Evolutionary conservation across 2,888 invertebrate genomes (phyloP), one percentile per base, ranked within the genome.

Genomic region (Lysandra coridon): DNA sequence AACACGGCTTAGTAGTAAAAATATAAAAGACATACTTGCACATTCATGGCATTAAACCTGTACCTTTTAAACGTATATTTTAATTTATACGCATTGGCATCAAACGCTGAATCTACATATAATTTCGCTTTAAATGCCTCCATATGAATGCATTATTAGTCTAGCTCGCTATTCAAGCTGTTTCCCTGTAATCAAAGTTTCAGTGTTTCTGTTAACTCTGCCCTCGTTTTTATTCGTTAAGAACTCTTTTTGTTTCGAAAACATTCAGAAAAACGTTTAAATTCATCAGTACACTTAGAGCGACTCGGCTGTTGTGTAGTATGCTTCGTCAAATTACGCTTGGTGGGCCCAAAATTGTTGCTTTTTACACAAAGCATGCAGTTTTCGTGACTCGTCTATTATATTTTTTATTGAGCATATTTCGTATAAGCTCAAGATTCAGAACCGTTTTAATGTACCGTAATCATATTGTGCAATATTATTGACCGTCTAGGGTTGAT

Each of bases 211-310:
- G 30, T 69, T 33, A 69, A 37, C 23, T 33, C 33, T 69, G 33
- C 33, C 33, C 69, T 37, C 69, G 69, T 69, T 69, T 69, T 69
- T 69, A 69, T 69, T 69, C 33, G 69, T 37, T 37, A 37, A 33
- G 33, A 69, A 69, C 69, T 37, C 33, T 33, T 37, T 69, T 69
- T 69, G 69, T 69, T 69, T 37, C 14, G 5, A 37, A 6, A 69
- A 37, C 69, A 17, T 69, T 69, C 69, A 30, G 33, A 4, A 69
- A 64, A 69, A 69, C 33, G 69, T 69, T 69, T 69, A 69, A 69
- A 69, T 69, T 69, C 69, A 33, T 69, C 69, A 69, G 69, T 69
- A 69, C 33, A 69, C 69, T 69, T 69, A 17, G 69, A 33, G 33
- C 14, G 33, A 30, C 64, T 30, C 23, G 62, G 23, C 62, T 7